A percentile compares a stretch with the other conserved stretches of the same genome.
These are phyloP conservation scores for Tachystola acroxantha DNA, from an alignment of 2,888 invertebrate genomes.

Conservation along the genomic window DNA sequence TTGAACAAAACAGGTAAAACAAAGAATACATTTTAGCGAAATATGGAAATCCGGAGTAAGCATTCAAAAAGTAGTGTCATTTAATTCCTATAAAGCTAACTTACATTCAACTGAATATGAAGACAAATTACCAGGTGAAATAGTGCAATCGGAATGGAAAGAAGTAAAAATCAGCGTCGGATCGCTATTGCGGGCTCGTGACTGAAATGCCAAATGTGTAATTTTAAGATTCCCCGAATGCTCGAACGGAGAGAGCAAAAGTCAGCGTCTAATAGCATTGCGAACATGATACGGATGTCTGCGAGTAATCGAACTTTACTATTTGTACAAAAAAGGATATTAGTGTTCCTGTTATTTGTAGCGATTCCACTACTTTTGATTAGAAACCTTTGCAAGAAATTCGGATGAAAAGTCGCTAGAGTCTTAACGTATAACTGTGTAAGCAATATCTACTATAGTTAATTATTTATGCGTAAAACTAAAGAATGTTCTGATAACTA, in stretches of 20 bases:
- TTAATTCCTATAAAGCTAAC: too few species aligned
- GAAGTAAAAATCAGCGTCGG: conserved; percentile 73
- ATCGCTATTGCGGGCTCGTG: conserved; percentile 60
- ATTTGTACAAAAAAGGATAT: conserved; percentile 40
- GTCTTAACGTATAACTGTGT: too few species aligned
- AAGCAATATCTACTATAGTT: too few species aligned
- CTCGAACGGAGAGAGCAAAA: conserved; percentile 58
- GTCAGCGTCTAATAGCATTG: conserved; percentile 71
- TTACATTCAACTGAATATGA: conserved; percentile 37
- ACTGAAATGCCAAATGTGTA: conserved; percentile 73
- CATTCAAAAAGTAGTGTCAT: neutral
- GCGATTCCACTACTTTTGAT: neutral
- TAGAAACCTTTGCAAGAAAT: neutral
- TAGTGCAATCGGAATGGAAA: conserved; percentile 72
- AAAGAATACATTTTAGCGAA: too few species aligned
- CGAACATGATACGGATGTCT: conserved; percentile 50
- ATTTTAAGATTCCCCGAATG: conserved; percentile 72
- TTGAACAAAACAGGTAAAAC: too few species aligned
- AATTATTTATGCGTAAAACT: too few species aligned
- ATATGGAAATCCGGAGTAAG: neutral
- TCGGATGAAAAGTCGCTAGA: too few species aligned
- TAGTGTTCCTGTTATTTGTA: conserved; percentile 19
- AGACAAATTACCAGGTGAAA: conserved; percentile 68
- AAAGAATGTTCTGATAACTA: too few species aligned
- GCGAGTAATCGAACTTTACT: conserved; percentile 55